Conservation (phyloP, 2,888 invertebrate genomes). For the Tenthredo distinguenda region DNA sequence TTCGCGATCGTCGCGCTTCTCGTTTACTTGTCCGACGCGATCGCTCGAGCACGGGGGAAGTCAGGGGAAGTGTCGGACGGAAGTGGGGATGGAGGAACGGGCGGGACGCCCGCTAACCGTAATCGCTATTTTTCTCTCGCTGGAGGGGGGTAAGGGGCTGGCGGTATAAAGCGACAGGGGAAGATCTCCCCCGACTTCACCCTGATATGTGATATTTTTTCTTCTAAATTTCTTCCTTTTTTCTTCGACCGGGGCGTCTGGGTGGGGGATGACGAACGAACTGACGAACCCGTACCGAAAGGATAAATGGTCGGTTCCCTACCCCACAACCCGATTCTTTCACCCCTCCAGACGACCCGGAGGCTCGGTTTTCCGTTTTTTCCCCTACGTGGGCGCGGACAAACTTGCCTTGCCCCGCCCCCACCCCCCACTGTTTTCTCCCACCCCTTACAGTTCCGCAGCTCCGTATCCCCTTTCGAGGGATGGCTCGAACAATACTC, state of each 20-base stretch:
- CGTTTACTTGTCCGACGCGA: constrained; percentile 65
- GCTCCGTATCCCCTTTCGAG: constrained; percentile 18
- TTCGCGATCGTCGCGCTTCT: constrained; percentile 64
- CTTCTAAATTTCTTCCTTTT: neutral
- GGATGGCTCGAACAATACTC: constrained; percentile 31
- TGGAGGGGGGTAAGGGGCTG: constrained; percentile 10
- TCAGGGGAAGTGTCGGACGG: constrained; percentile 63
- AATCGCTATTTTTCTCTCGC: constrained; percentile 52
- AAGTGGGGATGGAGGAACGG: constrained; percentile 56
- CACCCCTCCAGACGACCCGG: constrained; percentile 15
- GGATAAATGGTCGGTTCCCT: constrained; percentile 46
- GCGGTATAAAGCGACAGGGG: constrained; percentile 1
- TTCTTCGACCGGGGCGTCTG: neutral
- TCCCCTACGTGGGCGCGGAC: constrained; percentile 80
- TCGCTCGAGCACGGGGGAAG: constrained; percentile 65
- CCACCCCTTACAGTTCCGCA: constrained; percentile 68
- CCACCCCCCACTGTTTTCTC: constrained; percentile 57
- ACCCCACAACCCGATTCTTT: constrained; percentile 33
- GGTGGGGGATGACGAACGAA: constrained; percentile 37
- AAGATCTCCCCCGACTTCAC: constrained; percentile 17
- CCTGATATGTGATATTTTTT: constrained; percentile 38
- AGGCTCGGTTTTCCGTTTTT: constrained; percentile 75
- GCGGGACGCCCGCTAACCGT: constrained; percentile 11
- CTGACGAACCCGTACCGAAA: constrained; percentile 33
- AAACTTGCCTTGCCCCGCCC: constrained; percentile 79